Conservation (phyloP, 2,888 invertebrate species). For the Apamea monoglypha region DNA sequence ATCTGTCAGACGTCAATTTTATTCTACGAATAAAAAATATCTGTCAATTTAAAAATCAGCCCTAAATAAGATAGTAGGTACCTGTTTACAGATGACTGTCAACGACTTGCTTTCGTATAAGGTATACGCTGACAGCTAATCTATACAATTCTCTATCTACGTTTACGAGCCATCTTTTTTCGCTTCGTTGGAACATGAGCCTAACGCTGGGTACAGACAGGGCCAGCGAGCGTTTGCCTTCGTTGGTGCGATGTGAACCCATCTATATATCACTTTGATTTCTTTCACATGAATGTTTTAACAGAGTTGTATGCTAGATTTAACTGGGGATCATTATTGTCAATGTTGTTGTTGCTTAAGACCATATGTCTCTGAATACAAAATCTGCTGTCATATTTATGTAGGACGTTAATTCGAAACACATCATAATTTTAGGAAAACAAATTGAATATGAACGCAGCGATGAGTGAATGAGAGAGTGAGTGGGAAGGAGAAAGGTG, state of each 20-base stretch:
- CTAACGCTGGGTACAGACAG: background rate
- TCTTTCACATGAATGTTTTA: conserved; percentile 1
- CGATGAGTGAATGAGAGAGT: too few species aligned
- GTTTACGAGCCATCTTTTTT: conserved; percentile 20
- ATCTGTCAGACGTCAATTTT: too few species aligned
- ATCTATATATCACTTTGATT: conserved; percentile 1
- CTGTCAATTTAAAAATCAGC: too few species aligned
- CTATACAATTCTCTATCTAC: too few species aligned
- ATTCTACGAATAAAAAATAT: too few species aligned
- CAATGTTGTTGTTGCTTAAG: background rate
- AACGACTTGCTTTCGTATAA: background rate
- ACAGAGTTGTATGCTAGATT: background rate
- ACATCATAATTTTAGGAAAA: too few species aligned
- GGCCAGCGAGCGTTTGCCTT: background rate
- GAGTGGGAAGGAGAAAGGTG: too few species aligned
- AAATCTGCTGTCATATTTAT: background rate
- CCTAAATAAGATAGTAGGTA: conserved; percentile 1
- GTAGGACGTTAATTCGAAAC: too few species aligned
- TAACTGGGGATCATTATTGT: background rate
- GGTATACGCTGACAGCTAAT: background rate
- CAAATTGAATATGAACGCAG: too few species aligned
- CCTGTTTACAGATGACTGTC: background rate
- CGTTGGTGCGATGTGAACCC: background rate
- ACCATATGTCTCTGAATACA: background rate
- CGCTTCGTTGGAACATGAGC: conserved; percentile 16